phyloP scores from a whole-genome alignment of 2,888 invertebrate genomes.

The Lepidochitona cinerea region DNA sequence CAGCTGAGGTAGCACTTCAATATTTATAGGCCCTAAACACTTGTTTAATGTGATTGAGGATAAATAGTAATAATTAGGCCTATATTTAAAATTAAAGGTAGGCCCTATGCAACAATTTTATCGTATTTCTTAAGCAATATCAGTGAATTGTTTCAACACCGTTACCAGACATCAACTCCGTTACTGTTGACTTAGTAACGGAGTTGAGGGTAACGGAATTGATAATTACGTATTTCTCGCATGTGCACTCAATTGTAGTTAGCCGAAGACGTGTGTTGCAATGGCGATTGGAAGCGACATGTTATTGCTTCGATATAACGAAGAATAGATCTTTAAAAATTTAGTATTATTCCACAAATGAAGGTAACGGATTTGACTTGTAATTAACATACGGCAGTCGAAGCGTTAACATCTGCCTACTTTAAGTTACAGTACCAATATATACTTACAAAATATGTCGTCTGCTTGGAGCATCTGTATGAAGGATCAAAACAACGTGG shows the following conservation, averaged over 20 bases:
- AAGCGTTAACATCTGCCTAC: not conserved
- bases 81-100: too few species aligned
- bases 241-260: not conserved
- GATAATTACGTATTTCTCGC: not conserved
- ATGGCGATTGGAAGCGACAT: not conserved
- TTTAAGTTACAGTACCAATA: not conserved
- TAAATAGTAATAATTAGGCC: too few species aligned
- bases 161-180: not conserved
- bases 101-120: not conserved
- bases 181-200: not conserved
- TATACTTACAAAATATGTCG: not conserved
- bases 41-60: too few species aligned
- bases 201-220: slow-evolving; percentile 6
- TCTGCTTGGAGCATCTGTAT: not conserved
- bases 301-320: not conserved
- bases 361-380: not conserved
- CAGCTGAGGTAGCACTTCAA: too few species aligned
- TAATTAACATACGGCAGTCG: not conserved
- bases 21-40: too few species aligned
- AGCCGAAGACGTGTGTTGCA: not conserved
- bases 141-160: not conserved
- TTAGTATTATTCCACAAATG: not conserved
- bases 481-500: not conserved
- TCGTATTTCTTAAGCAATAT: not conserved
- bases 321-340: not conserved